These are phyloP conservation scores for Fulica atra DNA, from an alignment of 2,113 vertebrate genomes.

Conservation along the genomic window DNA sequence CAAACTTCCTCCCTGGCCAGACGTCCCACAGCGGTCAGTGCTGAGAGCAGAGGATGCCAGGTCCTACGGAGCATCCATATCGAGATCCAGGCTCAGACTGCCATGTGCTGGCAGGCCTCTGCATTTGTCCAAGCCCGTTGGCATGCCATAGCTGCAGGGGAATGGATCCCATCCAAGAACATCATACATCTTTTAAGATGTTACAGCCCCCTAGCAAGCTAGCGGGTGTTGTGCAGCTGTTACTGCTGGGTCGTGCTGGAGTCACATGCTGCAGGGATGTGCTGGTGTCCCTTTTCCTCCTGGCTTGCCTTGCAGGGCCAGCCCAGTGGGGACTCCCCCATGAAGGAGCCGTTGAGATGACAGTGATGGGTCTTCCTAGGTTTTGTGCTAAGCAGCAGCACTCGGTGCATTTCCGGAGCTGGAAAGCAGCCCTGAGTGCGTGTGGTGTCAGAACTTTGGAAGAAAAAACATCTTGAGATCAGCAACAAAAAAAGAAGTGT, in stretches of 20 bases:
- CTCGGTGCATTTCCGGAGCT: not conserved
- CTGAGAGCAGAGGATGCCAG: not conserved
- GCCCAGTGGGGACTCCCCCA: not conserved
- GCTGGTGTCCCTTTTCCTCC: not conserved
- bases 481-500: not conserved
- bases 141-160: not conserved
- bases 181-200: conserved; percentile 53
- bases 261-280: not conserved
- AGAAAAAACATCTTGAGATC: not conserved
- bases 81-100: not conserved
- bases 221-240: conserved; percentile 31
- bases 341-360: not conserved
- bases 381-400: not conserved
- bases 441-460: not conserved
- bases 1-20: not conserved
- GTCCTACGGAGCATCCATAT: not conserved
- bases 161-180: conserved; percentile 44
- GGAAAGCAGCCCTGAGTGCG: not conserved
- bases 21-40: not conserved
- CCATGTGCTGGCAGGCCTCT: not conserved
- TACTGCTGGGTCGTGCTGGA: not conserved
- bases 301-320: not conserved
- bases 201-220: not conserved
- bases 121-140: not conserved
- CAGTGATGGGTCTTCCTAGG: not conserved